phyloP scores from a whole-genome alignment of 2,888 invertebrate species.

The Gastracanthus pulcherrimus region DNA sequence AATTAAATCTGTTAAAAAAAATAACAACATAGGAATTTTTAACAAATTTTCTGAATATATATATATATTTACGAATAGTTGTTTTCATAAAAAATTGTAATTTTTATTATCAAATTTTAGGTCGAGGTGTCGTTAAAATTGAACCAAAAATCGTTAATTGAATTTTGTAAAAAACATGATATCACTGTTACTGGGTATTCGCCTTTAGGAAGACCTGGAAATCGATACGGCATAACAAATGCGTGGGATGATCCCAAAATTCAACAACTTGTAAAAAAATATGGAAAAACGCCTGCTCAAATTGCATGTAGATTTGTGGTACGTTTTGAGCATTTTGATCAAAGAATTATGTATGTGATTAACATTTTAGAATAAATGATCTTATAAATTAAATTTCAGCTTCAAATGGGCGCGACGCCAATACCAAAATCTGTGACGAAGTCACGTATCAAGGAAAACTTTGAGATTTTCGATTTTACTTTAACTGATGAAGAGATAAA shows the following conservation, averaged over 20 bases:
- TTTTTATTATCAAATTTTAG: too few relatives aligned
- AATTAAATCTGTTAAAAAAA: too few relatives aligned
- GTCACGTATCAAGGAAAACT: conserved; percentile 81
- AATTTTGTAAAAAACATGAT: conserved; percentile 83
- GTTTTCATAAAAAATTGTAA: too few relatives aligned
- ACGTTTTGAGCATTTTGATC: conserved; percentile 62
- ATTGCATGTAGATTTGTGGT: conserved; percentile 83
- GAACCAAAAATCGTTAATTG: conserved; percentile 84
- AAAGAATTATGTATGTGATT: not conserved
- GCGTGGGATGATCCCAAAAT: conserved; percentile 77
- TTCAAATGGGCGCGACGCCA: conserved; percentile 78
- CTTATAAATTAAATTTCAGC: conserved; percentile 61
- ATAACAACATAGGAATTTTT: not conserved
- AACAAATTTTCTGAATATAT: not conserved
- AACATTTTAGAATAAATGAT: not conserved
- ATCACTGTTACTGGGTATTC: conserved; percentile 89
- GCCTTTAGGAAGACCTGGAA: conserved; percentile 89
- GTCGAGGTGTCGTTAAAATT: conserved; percentile 89
- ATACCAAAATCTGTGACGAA: conserved; percentile 84
- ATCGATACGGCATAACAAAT: conserved; percentile 53
- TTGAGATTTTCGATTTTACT: conserved; percentile 82
- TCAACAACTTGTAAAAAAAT: conserved; percentile 81
- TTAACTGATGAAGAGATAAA: conserved; percentile 78
- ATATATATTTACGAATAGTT: too few relatives aligned
- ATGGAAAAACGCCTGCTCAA: conserved; percentile 84